phyloP scores from a whole-genome alignment of 2,888 invertebrate genomes.

The Cephus pulcher region DNA sequence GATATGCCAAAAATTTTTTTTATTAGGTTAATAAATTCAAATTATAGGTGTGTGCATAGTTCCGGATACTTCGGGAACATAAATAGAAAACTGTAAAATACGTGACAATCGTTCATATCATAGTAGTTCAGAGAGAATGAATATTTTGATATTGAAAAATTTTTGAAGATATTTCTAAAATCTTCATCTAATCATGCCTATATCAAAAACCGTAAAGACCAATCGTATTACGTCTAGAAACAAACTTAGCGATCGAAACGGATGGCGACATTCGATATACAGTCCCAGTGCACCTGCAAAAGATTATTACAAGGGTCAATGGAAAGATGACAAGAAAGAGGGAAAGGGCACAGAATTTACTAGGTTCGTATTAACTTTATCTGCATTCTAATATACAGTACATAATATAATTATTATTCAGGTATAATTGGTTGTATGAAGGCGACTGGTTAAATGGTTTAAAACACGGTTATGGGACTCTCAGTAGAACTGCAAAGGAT shows the following conservation, averaged over 20 bases:
- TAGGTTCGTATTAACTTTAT: slow-evolving; percentile 27
- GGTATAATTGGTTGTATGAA: slow-evolving; percentile 69
- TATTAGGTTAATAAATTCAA: background rate
- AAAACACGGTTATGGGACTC: slow-evolving; percentile 72
- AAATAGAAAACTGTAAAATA: background rate
- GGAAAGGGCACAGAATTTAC: slow-evolving; percentile 55
- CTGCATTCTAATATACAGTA: background rate
- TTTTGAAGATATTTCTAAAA: background rate
- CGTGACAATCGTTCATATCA: background rate
- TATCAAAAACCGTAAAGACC: slow-evolving; percentile 67
- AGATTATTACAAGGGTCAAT: slow-evolving; percentile 71
- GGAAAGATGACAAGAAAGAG: slow-evolving; percentile 69
- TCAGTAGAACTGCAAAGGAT: slow-evolving; percentile 46
- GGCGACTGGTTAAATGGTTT: slow-evolving; percentile 72
- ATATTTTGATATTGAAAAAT: background rate
- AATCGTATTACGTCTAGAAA: slow-evolving; percentile 48
- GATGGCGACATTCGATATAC: slow-evolving; percentile 71
- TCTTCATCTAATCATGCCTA: slow-evolving; percentile 49
- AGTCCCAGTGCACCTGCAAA: slow-evolving; percentile 58
- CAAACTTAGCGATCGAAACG: slow-evolving; percentile 66
- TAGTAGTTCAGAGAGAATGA: background rate
- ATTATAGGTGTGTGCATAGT: background rate
- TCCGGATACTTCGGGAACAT: background rate
- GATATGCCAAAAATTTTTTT: background rate
- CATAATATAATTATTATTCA: background rate